Evolutionary conservation across 2,113 vertebrate genomes (phyloP).

Genomic region (Hippoglossus stenolepis): DNA sequence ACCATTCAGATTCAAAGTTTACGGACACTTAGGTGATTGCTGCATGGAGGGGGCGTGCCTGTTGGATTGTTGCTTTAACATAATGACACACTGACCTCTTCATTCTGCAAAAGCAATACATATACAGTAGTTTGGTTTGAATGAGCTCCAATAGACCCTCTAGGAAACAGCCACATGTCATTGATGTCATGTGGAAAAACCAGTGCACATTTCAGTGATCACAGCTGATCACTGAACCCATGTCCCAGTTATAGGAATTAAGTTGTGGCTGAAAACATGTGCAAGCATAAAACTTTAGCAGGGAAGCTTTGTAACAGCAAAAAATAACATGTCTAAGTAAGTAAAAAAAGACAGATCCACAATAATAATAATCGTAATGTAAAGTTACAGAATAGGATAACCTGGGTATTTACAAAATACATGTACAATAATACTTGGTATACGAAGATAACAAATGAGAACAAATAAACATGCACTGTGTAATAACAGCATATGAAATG

Average conservation of each 20-base stretch:
- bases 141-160: background rate
- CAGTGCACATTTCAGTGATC: background rate
- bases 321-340: too few species aligned
- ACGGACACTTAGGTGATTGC: background rate
- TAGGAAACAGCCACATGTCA: conserved; percentile 1
- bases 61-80: background rate
- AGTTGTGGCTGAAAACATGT: background rate
- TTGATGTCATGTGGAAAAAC: background rate
- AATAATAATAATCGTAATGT: too few species aligned
- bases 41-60: background rate
- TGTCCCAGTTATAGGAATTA: too few species aligned
- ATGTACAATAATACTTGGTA: too few species aligned
- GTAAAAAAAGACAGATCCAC: too few species aligned
- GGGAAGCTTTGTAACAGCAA: too few species aligned
- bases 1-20: background rate
- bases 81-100: background rate
- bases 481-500: background rate
- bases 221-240: background rate
- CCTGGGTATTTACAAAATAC: too few species aligned
- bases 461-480: background rate
- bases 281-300: too few species aligned
- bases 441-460: too few species aligned
- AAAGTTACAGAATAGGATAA: too few species aligned
- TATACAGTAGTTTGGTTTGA: background rate
- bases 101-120: background rate